Percentiles rank a stretch among this genome's conserved stretches.
Evolutionary conservation across 2,888 invertebrate genomes (phyloP).

Genomic region (Spodoptera exigua): DNA sequence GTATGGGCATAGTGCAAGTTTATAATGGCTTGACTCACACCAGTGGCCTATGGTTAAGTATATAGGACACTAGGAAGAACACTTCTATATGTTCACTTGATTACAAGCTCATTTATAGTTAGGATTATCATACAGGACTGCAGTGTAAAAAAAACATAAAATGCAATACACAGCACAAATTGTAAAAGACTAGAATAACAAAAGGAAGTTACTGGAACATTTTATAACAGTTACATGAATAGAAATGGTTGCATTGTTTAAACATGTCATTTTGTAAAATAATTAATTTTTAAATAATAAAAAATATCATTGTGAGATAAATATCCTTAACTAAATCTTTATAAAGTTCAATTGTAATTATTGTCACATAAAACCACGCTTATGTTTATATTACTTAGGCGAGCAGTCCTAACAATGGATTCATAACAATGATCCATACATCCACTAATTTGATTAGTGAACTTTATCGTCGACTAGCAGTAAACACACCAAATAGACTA

Average conservation of each 20-base stretch:
- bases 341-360: no score
- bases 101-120: no score
- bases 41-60: no score
- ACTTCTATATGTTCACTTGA: no score
- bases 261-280: background rate
- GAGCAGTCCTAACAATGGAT: conserved; percentile 1
- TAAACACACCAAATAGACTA: background rate
- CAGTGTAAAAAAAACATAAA: conserved; percentile 12
- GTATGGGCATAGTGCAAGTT: no score
- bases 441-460: conserved; percentile 11
- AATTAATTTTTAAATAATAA: background rate
- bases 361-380: conserved; percentile 12
- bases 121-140: background rate
- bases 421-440: conserved; percentile 3
- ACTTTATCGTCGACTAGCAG: conserved; percentile 12
- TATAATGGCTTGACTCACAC: no score
- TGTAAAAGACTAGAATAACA: conserved; percentile 41
- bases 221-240: conserved; percentile 2
- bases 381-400: background rate
- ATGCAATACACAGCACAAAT: conserved; percentile 8
- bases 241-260: conserved; percentile 1
- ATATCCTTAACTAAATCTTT: background rate
- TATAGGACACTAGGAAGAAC: no score
- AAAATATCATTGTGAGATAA: conserved; percentile 7
- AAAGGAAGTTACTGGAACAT: conserved; percentile 13